Percentiles rank a stretch among this genome's conserved stretches.
These are phyloP conservation scores for Pilophorus perplexus DNA, from an alignment of 2,888 invertebrate genomes.

Conservation along the genomic window DNA sequence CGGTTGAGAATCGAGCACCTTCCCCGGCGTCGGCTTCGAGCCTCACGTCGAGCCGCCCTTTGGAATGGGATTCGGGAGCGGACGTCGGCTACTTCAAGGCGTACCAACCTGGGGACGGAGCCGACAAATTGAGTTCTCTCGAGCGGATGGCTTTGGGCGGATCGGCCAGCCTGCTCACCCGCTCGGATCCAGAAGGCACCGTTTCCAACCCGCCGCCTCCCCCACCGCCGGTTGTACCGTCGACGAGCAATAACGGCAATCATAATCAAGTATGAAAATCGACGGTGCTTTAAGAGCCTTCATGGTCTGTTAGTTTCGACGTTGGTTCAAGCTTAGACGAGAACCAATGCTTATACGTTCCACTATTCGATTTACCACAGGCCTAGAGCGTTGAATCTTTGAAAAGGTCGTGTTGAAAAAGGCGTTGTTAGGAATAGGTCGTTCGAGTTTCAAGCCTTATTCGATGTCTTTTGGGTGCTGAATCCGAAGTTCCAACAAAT, in stretches of 20 bases:
- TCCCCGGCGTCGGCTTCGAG: slow-evolving; percentile 66
- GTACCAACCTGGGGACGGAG: slow-evolving; percentile 10
- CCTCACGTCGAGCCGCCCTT: slow-evolving; percentile 64
- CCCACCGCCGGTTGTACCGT: neutral
- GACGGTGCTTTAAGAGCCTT: no score
- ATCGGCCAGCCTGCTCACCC: slow-evolving; percentile 52
- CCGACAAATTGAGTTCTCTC: slow-evolving; percentile 57
- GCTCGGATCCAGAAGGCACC: slow-evolving; percentile 55
- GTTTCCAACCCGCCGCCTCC: slow-evolving; percentile 17
- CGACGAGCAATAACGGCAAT: neutral
- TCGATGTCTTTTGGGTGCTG: no score
- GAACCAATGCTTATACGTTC: no score
- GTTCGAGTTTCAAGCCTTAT: no score
- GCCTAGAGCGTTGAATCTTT: no score
- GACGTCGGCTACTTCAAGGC: slow-evolving; percentile 69
- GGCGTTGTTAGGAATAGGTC: no score
- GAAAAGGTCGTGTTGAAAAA: no score
- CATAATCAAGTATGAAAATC: slow-evolving; percentile 5
- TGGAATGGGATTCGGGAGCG: slow-evolving; percentile 86
- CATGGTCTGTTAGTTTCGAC: no score
- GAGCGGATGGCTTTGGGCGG: slow-evolving; percentile 62
- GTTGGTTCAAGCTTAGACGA: no score
- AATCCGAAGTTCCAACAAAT: no score
- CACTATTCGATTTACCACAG: no score
- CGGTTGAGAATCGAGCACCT: slow-evolving; percentile 29